phyloP scores from a whole-genome alignment of 23 tunicate species.

The Corella eumyota region DNA sequence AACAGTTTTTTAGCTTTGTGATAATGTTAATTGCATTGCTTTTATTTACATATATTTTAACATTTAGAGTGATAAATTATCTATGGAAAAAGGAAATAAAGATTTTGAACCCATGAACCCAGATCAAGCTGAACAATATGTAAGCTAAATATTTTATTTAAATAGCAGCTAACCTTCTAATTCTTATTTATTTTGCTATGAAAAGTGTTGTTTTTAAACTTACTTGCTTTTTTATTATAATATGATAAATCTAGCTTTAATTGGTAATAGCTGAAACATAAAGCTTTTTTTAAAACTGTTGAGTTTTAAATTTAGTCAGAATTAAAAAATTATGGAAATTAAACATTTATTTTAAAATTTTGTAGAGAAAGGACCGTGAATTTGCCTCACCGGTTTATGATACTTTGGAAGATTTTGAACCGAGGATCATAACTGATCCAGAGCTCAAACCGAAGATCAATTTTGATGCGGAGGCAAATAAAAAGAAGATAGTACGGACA shows the following conservation, averaged over 20 bases:
- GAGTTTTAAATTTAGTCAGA: not conserved
- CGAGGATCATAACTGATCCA: conserved; percentile 90
- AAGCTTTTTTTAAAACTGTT: no score
- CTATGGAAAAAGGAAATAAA: not conserved
- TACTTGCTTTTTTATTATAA: no score
- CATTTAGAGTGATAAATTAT: not conserved
- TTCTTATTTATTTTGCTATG: no score
- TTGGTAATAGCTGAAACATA: no score
- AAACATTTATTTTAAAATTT: not conserved
- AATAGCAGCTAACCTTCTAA: no score
- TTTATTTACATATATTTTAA: not conserved
- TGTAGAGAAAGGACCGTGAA: conserved; percentile 66
- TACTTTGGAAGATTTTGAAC: conserved; percentile 92
- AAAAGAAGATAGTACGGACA: conserved; percentile 72
- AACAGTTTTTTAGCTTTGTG: conserved; percentile 1
- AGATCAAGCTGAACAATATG: conserved; percentile 58
- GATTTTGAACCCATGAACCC: conserved; percentile 22
- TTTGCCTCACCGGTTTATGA: conserved; percentile 75
- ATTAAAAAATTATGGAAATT: not conserved
- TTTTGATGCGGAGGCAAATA: conserved; percentile 40
- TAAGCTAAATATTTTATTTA: conserved; percentile 2
- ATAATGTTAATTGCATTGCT: not conserved
- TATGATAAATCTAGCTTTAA: no score
- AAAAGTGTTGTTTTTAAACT: no score
- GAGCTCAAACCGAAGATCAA: conserved; percentile 75